Conservation (phyloP, 37 sponge, comb jelly and placozoan species). For the Hormiphora californensis region DNA sequence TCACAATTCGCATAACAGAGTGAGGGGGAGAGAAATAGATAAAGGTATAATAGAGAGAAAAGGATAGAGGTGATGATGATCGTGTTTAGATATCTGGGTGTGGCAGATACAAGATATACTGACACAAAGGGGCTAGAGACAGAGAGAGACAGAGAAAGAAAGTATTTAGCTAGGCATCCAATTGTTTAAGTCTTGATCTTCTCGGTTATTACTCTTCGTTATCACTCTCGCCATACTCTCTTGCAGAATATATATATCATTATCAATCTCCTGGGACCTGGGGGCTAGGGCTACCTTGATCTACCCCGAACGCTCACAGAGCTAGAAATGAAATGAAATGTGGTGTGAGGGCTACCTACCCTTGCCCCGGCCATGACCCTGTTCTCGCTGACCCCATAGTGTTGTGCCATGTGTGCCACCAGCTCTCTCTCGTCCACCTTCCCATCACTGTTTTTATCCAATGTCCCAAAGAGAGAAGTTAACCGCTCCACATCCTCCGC, state of each 20-base stretch:
- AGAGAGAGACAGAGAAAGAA: too few relatives aligned
- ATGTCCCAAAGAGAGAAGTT: neutral
- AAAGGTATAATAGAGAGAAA: too few relatives aligned
- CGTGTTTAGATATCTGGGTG: too few relatives aligned
- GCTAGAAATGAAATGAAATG: neutral
- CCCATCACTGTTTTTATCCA: constrained; percentile 10
- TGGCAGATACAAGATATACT: too few relatives aligned
- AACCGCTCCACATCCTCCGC: neutral
- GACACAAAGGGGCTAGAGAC: too few relatives aligned
- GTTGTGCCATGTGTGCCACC: neutral
- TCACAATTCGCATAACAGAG: too few relatives aligned
- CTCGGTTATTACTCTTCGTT: neutral
- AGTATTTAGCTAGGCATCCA: neutral
- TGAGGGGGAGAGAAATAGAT: too few relatives aligned
- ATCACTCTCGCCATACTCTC: neutral
- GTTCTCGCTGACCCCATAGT: neutral
- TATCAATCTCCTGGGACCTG: too few relatives aligned
- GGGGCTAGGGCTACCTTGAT: too few relatives aligned
- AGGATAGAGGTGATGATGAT: too few relatives aligned
- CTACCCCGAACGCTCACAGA: neutral
- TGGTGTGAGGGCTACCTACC: too few relatives aligned
- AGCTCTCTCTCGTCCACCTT: neutral
- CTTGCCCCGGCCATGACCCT: neutral
- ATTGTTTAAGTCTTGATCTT: neutral
- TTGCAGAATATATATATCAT: too few relatives aligned